Evolutionary conservation across 2,888 invertebrate species (phyloP).

Genomic region (Entomobrya multifasciata): DNA sequence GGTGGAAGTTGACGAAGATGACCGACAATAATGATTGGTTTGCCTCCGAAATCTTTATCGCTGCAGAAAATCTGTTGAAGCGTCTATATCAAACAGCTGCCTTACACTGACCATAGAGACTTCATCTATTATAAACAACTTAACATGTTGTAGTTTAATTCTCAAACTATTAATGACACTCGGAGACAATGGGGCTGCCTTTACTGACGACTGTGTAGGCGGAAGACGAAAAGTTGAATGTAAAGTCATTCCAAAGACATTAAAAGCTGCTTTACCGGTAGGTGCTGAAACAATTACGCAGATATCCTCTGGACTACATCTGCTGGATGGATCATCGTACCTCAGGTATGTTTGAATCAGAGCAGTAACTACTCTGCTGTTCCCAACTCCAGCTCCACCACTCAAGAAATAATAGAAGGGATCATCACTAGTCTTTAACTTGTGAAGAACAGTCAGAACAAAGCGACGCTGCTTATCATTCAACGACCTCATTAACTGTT

Average conservation of each 20-base stretch:
- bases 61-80: too few relatives aligned
- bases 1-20: conserved; percentile 71
- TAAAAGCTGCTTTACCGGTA: conserved; percentile 79
- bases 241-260: conserved; percentile 79
- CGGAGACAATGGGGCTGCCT: neutral
- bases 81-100: too few relatives aligned
- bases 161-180: conserved; percentile 15
- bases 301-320: conserved; percentile 6
- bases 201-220: neutral
- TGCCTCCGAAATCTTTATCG: too few relatives aligned
- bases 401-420: too few relatives aligned
- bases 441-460: too few relatives aligned
- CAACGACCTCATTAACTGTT: too few relatives aligned
- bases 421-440: too few relatives aligned
- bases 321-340: too few relatives aligned
- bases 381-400: too few relatives aligned
- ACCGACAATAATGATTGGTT: conserved; percentile 61
- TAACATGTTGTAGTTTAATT: neutral
- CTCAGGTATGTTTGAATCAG: too few relatives aligned
- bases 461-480: too few relatives aligned
- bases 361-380: conserved; percentile 79
- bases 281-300: conserved; percentile 69
- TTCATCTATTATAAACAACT: conserved; percentile 62
- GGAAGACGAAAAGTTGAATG: conserved; percentile 77
- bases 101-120: conserved; percentile 50